Conservation (phyloP, 2,888 invertebrate species). For the Ochropacha duplaris region DNA sequence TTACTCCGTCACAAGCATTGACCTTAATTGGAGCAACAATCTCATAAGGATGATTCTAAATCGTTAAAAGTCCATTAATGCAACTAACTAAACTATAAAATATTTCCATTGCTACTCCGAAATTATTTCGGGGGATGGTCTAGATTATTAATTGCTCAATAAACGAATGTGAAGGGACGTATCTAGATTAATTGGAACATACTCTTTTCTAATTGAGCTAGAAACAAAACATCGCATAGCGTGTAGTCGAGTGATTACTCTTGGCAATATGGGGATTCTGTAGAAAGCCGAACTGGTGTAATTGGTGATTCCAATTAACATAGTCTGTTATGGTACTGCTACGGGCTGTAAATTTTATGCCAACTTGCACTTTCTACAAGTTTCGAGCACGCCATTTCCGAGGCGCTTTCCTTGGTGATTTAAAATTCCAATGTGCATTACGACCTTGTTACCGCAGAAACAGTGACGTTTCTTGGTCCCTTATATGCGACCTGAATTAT, state of each 20-base stretch:
- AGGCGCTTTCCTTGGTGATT: slow-evolving; percentile 53
- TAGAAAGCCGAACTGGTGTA: slow-evolving; percentile 47
- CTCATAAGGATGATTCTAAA: not conserved
- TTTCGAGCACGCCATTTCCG: slow-evolving; percentile 62
- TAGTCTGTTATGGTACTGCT: slow-evolving; percentile 55
- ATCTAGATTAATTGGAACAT: not conserved
- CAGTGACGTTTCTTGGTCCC: slow-evolving; percentile 42
- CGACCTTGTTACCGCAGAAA: slow-evolving; percentile 46
- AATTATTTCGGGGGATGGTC: not conserved
- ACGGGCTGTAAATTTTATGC: slow-evolving; percentile 56
- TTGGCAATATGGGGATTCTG: slow-evolving; percentile 49
- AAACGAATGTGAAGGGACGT: not conserved
- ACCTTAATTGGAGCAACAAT: not conserved
- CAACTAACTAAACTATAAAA: not conserved
- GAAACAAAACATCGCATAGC: slow-evolving; percentile 29
- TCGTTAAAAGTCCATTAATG: not conserved
- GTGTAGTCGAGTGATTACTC: slow-evolving; percentile 49
- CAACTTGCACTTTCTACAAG: slow-evolving; percentile 73
- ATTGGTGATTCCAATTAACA: slow-evolving; percentile 71
- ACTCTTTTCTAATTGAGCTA: not conserved
- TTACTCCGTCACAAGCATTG: not conserved
- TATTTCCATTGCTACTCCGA: not conserved
- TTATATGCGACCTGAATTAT: slow-evolving; percentile 58
- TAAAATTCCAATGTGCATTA: slow-evolving; percentile 47
- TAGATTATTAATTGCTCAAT: not conserved